A percentile compares a stretch with the other conserved stretches of the same genome.
phyloP scores from a whole-genome alignment of 2,888 invertebrate species.

The Vanessa cardui region DNA sequence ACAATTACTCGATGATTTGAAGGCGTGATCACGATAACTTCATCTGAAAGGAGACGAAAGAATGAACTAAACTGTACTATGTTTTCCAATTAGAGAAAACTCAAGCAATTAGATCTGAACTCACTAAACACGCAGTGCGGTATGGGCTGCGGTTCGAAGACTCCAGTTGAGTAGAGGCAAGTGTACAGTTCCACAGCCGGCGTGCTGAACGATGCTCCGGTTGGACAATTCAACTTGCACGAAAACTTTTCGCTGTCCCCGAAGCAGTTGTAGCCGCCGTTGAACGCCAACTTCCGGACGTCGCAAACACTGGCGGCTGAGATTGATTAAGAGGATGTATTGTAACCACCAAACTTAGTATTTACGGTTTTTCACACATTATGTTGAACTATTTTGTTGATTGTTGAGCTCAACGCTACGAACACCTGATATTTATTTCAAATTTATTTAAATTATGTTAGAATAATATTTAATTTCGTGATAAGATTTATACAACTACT shows the following conservation, averaged over 20 bases:
- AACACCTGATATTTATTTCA: too few relatives aligned
- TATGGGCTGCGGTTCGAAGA: constrained; percentile 86
- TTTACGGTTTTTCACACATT: too few relatives aligned
- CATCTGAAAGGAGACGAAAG: constrained; percentile 53
- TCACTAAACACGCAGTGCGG: constrained; percentile 88
- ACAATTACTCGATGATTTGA: constrained; percentile 53
- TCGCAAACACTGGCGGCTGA: constrained; percentile 84
- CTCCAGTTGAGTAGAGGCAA: constrained; percentile 86
- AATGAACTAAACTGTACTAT: not conserved
- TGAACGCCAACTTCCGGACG: constrained; percentile 86
- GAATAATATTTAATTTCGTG: too few relatives aligned
- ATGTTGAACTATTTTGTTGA: too few relatives aligned
- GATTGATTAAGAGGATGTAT: not conserved
- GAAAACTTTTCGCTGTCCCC: constrained; percentile 83
- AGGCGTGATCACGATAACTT: constrained; percentile 62
- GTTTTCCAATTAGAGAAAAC: not conserved
- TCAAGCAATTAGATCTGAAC: constrained; percentile 37
- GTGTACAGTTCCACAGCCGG: constrained; percentile 84
- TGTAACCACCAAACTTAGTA: not conserved
- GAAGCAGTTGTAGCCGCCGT: constrained; percentile 89
- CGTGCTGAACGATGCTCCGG: constrained; percentile 84
- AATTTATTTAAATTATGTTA: too few relatives aligned
- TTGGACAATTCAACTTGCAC: constrained; percentile 87
- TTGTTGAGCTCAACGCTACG: too few relatives aligned
- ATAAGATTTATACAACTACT: too few relatives aligned